A percentile compares a stretch with the other conserved stretches of the same genome.
These are phyloP conservation scores for Apotomis capreana DNA, from an alignment of 2,888 invertebrate species.

Conservation along the genomic window DNA sequence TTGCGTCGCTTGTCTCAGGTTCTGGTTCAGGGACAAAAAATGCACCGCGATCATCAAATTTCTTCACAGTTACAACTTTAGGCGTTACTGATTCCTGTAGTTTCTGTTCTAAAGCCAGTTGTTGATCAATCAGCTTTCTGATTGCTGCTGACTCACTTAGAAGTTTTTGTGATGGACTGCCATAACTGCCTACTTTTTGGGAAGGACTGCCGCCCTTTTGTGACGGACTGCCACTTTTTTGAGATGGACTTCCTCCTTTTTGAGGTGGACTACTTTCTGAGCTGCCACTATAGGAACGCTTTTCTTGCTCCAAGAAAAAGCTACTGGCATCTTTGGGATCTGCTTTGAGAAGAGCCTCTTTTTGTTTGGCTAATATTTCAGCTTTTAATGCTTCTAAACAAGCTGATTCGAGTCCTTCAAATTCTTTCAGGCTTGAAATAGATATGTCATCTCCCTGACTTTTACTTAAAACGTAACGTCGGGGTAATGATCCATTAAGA, in stretches of 20 bases:
- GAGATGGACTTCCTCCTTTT: conserved; percentile 72
- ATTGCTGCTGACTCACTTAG: conserved; percentile 78
- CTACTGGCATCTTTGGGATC: conserved; percentile 81
- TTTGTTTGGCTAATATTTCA: conserved; percentile 92
- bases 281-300: conserved; percentile 82
- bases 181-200: conserved; percentile 74
- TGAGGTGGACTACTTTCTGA: conserved; percentile 84
- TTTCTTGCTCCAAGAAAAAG: conserved; percentile 78
- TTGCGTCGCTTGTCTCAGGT: conserved; percentile 53
- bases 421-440: conserved; percentile 94
- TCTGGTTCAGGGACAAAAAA: conserved; percentile 76
- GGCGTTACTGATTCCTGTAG: conserved; percentile 68
- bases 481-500: conserved; percentile 91
- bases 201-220: conserved; percentile 79
- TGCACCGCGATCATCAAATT: conserved; percentile 77
- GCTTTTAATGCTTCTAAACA: conserved; percentile 92
- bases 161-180: conserved; percentile 76
- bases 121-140: conserved; percentile 78
- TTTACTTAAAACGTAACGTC: conserved; percentile 86
- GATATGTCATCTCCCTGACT: conserved; percentile 94
- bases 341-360: conserved; percentile 89
- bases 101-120: conserved; percentile 75
- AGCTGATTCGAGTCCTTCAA: conserved; percentile 95
- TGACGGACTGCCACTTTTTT: conserved; percentile 76
- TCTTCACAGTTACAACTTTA: conserved; percentile 76